Evolutionary conservation across 2,113 vertebrate genomes (phyloP).

Genomic region (Poecilia latipinna): DNA sequence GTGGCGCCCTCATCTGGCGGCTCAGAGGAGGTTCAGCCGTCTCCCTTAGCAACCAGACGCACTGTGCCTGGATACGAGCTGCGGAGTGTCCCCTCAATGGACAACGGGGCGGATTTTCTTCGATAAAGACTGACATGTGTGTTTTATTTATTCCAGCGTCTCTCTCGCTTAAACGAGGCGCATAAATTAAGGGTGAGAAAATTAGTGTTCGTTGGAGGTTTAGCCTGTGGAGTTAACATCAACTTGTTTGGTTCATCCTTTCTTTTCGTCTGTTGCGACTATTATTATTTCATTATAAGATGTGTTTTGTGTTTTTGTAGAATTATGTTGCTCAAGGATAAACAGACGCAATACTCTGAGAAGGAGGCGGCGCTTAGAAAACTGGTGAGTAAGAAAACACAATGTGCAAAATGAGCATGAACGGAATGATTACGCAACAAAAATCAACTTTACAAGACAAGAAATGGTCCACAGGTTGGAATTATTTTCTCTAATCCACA

Average conservation of each 20-base stretch:
- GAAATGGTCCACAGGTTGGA: too few species aligned
- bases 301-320: not conserved
- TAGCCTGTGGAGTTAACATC: conserved; percentile 26
- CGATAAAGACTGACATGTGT: not conserved
- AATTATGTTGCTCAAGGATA: conserved; percentile 78
- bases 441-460: too few species aligned
- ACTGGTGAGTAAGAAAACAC: conserved; percentile 74
- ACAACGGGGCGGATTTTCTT: not conserved
- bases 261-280: too few species aligned
- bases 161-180: not conserved
- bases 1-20: conserved; percentile 64
- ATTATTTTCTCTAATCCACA: too few species aligned
- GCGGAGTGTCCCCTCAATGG: not conserved
- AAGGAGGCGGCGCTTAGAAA: conserved; percentile 86
- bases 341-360: conserved; percentile 54
- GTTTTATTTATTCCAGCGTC: not conserved
- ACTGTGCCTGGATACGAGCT: conserved; percentile 54
- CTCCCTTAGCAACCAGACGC: too few species aligned
- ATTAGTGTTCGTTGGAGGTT: too few species aligned
- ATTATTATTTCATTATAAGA: too few species aligned
- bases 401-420: too few species aligned
- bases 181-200: not conserved
- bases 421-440: too few species aligned
- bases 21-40: not conserved
- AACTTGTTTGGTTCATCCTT: not conserved